phyloP scores from a whole-genome alignment of 2,797 vertebrate species.

The Sebastes iracundus region DNA sequence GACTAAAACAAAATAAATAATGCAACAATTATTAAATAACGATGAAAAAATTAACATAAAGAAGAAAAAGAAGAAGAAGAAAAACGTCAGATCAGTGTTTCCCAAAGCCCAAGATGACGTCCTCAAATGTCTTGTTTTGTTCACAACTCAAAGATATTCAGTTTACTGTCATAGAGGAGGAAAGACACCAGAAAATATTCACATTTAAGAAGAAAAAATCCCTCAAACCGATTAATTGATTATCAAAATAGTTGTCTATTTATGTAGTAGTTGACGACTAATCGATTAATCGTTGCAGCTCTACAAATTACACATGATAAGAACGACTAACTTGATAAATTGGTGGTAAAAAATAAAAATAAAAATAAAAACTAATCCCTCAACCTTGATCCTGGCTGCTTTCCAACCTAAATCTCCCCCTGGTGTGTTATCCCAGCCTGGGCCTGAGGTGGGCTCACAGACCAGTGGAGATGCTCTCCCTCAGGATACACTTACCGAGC shows the following conservation, averaged over 20 bases:
- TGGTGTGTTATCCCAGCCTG: conserved; percentile 44
- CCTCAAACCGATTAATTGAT: too few species aligned
- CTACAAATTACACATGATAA: background rate
- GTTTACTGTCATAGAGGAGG: too few species aligned
- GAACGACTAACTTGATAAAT: background rate
- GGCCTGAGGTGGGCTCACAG: conserved; percentile 61
- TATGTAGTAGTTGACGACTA: too few species aligned
- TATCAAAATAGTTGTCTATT: too few species aligned
- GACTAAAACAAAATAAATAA: background rate
- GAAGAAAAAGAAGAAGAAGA: background rate
- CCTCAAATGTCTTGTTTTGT: too few species aligned
- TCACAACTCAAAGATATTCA: too few species aligned
- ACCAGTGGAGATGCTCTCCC: conserved; percentile 60
- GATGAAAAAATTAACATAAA: background rate
- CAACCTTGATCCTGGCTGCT: conserved; percentile 9
- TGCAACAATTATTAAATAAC: background rate
- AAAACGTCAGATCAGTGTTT: too few species aligned
- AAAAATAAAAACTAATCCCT: conserved; percentile 12
- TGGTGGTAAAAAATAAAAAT: background rate
- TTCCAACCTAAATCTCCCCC: conserved; percentile 28
- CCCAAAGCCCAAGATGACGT: too few species aligned
- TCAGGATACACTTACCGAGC: conserved; percentile 62
- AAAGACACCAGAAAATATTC: too few species aligned
- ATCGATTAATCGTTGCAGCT: too few species aligned
- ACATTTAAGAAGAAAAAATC: too few species aligned